These are phyloP conservation scores for Aphelinus atriplicis DNA, from an alignment of 1,140 invertebrate species.

Conservation along the genomic window DNA sequence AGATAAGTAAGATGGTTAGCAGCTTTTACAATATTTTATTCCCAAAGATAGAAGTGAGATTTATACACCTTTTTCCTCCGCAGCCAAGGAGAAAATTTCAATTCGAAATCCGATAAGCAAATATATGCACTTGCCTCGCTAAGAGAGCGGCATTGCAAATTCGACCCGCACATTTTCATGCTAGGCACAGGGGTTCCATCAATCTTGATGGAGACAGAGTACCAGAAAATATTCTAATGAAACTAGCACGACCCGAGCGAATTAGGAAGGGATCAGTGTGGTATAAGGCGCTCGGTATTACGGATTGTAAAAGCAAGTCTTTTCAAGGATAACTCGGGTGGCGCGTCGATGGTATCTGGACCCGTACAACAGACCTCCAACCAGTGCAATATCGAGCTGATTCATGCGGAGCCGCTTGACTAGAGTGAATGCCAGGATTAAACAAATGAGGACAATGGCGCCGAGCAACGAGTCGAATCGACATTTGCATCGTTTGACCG, in stretches of 20 bases:
- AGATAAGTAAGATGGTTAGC: too few species aligned
- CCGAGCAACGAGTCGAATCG: background rate
- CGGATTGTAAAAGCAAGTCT: conserved; percentile 1
- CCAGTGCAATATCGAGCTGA: conserved; percentile 20
- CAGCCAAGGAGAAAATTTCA: too few species aligned
- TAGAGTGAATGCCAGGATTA: conserved; percentile 16
- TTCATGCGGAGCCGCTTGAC: background rate
- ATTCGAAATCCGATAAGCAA: too few species aligned
- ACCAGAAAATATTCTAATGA: too few species aligned
- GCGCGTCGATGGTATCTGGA: background rate
- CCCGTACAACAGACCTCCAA: background rate
- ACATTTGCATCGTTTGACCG: background rate
- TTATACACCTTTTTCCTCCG: too few species aligned
- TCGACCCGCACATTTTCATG: too few species aligned
- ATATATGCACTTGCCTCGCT: too few species aligned
- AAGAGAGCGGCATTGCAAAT: too few species aligned
- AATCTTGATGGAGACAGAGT: too few species aligned
- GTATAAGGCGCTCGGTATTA: background rate
- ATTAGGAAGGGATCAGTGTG: background rate
- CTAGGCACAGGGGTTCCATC: too few species aligned
- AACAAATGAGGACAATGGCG: conserved; percentile 22
- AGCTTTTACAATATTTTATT: too few species aligned
- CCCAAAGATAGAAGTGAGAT: too few species aligned
- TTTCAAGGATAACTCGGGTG: conserved; percentile 12
- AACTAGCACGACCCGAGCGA: background rate